Conservation (phyloP, 2,113 vertebrate species). For the Emydura subglobosa region DNA sequence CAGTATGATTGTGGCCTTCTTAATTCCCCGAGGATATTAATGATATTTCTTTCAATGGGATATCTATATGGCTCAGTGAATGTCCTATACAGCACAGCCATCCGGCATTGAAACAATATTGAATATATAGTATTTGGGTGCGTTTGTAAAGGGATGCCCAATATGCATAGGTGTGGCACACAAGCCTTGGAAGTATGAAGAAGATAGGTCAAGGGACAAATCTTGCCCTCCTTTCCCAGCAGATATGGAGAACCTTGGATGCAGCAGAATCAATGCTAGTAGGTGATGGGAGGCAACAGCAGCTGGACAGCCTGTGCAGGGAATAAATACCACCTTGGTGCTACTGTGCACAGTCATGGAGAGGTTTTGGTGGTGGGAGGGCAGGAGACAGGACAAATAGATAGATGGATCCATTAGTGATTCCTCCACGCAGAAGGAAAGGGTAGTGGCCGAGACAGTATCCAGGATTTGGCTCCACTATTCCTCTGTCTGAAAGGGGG, state of each 20-base stretch:
- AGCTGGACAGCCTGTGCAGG: accelerated
- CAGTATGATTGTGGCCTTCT: neutral
- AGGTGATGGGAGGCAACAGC: neutral
- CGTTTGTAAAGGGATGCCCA: neutral
- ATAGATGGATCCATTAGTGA: neutral
- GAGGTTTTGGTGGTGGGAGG: accelerated
- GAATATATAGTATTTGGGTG: neutral
- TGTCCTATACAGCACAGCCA: neutral
- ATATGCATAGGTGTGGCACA: neutral
- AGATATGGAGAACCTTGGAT: accelerated
- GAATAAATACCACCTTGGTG: neutral
- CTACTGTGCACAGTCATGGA: accelerated
- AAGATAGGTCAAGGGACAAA: neutral
- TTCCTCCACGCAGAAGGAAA: neutral
- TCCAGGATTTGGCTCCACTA: neutral
- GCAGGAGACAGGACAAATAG: neutral
- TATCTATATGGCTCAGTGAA: accelerated
- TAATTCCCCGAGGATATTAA: neutral
- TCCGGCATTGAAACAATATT: neutral
- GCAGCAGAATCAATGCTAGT: neutral
- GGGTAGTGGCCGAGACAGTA: accelerated
- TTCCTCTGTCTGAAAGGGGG: accelerated
- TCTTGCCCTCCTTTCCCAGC: neutral
- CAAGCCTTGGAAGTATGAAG: neutral
- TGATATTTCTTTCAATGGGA: neutral